These are phyloP conservation scores for Archocentrus centrarchus DNA, from an alignment of 2,113 vertebrate genomes.

Conservation along the genomic window DNA sequence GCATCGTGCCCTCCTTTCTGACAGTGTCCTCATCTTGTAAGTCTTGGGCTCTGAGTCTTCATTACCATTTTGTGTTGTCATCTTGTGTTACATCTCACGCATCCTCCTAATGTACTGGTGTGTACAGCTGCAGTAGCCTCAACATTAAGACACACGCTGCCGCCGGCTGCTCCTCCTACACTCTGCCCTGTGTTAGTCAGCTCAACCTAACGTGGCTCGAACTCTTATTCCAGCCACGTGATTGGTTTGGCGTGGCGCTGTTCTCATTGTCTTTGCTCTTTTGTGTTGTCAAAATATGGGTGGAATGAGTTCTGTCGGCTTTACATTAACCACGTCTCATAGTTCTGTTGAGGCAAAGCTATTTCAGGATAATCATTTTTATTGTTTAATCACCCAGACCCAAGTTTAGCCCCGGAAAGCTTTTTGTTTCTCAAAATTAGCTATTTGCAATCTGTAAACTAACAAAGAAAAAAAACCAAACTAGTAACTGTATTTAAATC, in stretches of 20 bases:
- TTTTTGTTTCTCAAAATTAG: too few relatives aligned
- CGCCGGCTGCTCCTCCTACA: background rate
- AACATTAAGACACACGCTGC: background rate
- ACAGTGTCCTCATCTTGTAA: background rate
- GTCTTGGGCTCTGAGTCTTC: background rate
- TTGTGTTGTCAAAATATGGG: background rate
- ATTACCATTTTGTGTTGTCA: background rate
- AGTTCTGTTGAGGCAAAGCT: background rate
- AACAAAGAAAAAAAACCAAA: background rate
- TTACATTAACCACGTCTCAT: background rate
- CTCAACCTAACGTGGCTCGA: background rate
- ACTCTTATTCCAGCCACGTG: too few relatives aligned
- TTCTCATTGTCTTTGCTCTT: background rate
- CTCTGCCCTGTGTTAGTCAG: too few relatives aligned
- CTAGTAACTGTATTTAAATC: background rate
- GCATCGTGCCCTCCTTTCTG: background rate
- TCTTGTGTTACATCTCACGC: background rate
- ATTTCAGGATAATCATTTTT: background rate
- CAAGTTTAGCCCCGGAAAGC: background rate
- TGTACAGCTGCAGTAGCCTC: background rate
- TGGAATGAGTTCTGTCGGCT: background rate
- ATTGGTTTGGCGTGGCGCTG: too few relatives aligned
- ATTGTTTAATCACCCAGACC: background rate
- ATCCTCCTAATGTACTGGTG: background rate
- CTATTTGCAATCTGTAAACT: background rate